Conservation (phyloP, 64 coral and sea anemone species). For the Cladopsammia gracilis region DNA sequence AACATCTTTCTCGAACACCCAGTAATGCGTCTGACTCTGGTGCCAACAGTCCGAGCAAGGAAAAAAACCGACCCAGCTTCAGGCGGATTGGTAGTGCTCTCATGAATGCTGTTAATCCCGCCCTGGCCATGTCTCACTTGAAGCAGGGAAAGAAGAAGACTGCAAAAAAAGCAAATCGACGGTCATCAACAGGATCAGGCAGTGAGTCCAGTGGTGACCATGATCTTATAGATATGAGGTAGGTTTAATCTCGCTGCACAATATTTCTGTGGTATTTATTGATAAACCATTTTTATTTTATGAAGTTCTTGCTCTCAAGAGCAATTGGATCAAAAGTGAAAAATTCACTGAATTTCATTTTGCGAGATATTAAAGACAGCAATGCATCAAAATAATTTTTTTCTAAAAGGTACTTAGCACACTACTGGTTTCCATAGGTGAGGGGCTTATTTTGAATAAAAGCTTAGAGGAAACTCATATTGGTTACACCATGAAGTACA, state of each 20-base stretch:
- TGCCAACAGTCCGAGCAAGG: slow-evolving; percentile 63
- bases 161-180: slow-evolving; percentile 13
- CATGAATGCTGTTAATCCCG: slow-evolving; percentile 78
- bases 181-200: slow-evolving; percentile 44
- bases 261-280: too few species aligned
- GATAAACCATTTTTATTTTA: too few species aligned
- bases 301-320: too few species aligned
- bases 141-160: slow-evolving; percentile 63
- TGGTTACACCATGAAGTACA: too few species aligned
- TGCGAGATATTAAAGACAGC: too few species aligned
- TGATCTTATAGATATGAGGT: slow-evolving; percentile 60
- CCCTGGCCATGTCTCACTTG: slow-evolving; percentile 49
- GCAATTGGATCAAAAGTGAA: too few species aligned
- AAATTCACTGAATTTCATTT: too few species aligned
- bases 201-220: slow-evolving; percentile 63
- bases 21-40: slow-evolving; percentile 77
- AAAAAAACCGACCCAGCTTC: slow-evolving; percentile 59
- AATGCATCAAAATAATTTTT: too few species aligned
- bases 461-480: too few species aligned
- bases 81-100: slow-evolving; percentile 85
- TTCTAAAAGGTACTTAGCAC: too few species aligned
- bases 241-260: background rate
- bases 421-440: too few species aligned
- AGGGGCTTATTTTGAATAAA: too few species aligned
- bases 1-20: slow-evolving; percentile 35